Base-by-base conservation (phyloP, 2,113 vertebrate species). In the Copsychus sechellarum region DNA sequence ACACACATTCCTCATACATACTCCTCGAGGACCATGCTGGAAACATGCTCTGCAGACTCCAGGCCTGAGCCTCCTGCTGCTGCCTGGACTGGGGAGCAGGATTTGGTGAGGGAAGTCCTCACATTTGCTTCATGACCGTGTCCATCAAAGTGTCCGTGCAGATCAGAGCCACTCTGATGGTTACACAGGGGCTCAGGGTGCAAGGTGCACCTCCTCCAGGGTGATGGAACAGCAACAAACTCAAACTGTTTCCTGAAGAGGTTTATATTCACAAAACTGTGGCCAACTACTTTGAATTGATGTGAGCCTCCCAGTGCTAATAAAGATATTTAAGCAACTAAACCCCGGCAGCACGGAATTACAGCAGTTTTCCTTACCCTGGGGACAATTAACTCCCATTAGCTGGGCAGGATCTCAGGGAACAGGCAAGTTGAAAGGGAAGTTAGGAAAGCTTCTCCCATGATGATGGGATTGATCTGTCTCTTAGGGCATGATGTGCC, bases 281-380 rank as follows among this genome's bases (percentile, higher is more conserved):
- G 64, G 79, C 79, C 91, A 93, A 48, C 19, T 40, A 22, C 34
- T 71, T 38, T 34, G 79, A 86, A 92, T 14, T 81, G 38, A 64
- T 66, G 25, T 36, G 42, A 92, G 64, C 29, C 5, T 96, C 23
- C 62, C 82, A 50, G 62, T 80, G 92, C 90, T 76, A 95, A 2
- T 36, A 53, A 88, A 85, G 61, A 26, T 60, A 90, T 76, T 80
- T 88, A 29, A 85, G 40, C 54, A 16, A 73, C 58, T 57, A 57
- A 93, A 56, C 14, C 62, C 45, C 66, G 58, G 29, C 45, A 92
- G 80, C 26, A 48, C 88, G 72, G 51, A 95, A 58, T 83, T 66
- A 36, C 3, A 86, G 67, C 29, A 62, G 34, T 66, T 95, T 90
- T 95, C 86, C 76, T 88, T 86, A n/a, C 16, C 91, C 86, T 95